Conservation (phyloP, 1,140 invertebrate genomes). For the Zophobas morio region DNA sequence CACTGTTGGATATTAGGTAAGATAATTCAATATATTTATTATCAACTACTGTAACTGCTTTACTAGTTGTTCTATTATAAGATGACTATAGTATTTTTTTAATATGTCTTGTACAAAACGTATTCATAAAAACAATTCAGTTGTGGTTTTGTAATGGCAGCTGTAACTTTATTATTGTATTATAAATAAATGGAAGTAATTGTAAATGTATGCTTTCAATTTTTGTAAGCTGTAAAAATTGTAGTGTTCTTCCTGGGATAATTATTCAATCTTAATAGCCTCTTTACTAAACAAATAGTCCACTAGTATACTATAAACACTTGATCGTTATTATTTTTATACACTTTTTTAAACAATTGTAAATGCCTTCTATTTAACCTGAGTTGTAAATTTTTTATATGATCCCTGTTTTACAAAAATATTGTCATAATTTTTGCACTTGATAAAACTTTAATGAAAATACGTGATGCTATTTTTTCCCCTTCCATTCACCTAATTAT, state of each 20-base stretch:
- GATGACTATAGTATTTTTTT: conserved; percentile 48
- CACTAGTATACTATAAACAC: conserved; percentile 41
- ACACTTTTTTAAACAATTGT: conserved; percentile 44
- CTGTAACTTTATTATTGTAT: conserved; percentile 40
- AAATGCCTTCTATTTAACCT: conserved; percentile 52
- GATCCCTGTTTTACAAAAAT: conserved; percentile 55
- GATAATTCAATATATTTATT: conserved; percentile 55
- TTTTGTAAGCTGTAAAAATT: conserved; percentile 40
- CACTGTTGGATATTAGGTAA: conserved; percentile 56
- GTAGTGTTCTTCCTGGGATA: conserved; percentile 32
- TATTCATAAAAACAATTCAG: conserved; percentile 27
- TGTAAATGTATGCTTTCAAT: conserved; percentile 43
- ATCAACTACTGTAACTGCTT: conserved; percentile 55
- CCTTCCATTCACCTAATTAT: not conserved
- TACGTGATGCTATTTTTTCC: not conserved
- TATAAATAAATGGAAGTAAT: conserved; percentile 30
- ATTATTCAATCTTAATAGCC: conserved; percentile 28
- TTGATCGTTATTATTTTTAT: conserved; percentile 40
- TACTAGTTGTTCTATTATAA: conserved; percentile 54
- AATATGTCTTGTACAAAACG: conserved; percentile 47
- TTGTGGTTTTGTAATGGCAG: conserved; percentile 41
- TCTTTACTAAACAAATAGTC: conserved; percentile 25
- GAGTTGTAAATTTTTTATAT: conserved; percentile 58
- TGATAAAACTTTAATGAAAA: conserved; percentile 55
- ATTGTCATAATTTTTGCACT: conserved; percentile 59